Evolutionary conservation across 1,140 invertebrate genomes (phyloP), one percentile per base, ranked within the genome.

Genomic region (Cotesia typhae): DNA sequence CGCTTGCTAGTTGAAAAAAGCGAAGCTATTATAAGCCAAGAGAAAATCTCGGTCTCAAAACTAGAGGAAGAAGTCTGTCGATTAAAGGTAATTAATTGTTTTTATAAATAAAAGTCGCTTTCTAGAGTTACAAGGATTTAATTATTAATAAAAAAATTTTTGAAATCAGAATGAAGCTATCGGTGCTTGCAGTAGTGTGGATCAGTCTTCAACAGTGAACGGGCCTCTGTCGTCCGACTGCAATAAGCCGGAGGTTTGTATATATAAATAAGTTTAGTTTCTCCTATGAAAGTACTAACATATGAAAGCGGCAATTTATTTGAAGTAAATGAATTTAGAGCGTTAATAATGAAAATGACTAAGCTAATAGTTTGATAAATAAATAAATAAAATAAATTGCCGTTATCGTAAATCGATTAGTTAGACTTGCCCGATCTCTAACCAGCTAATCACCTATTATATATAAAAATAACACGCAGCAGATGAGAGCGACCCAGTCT

Each of bases 221-320:
- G 83, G 83, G 28, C 82, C 83, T 52, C 78, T 79, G 47, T 72
- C 75, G 68, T 79, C 80, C 35, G 81, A 83, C 73, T 77, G 80
- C 69, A 73, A 78, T 67, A 79, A 81, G 73, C 79, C 80, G 47
- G 80, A 83, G 83, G 83, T 84, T 74, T 77, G 83, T 83, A 80
- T 69, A 36, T 71, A 66, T 17, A 9, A 4, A 7, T 38, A n/a
- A 37, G 4, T 6, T 17, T 51, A 14, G 38, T 17, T 52, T 38
- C 28, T 66, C 28, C 3, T 52, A 17, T 66, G 17, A 51, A 66
- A 37, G 28, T 20, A 52, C 53, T 66, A 38, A 66, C 53, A 55
- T 20, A 41, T 53, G 38, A 65, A 52, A 71, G 66, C 52, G 52
- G 61, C 63, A 65, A 66, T 71, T 52, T 71, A 71, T 53, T 53